Evolutionary conservation across 2,888 invertebrate genomes (phyloP), one percentile per base, ranked within the genome.

Genomic region (Rhingia rostrata): DNA sequence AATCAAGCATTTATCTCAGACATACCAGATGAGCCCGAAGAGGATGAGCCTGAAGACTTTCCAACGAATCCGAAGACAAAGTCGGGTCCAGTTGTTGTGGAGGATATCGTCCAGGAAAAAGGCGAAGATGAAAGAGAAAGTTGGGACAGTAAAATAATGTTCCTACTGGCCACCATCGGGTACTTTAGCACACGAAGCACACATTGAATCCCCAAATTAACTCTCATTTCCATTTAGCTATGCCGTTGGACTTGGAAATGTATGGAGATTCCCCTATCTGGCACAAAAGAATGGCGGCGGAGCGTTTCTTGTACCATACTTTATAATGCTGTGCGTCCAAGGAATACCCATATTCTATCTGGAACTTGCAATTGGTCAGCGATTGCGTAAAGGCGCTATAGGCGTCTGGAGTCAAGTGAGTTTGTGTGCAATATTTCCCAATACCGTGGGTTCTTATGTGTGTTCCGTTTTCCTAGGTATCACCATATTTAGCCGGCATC

Each of bases 321-420:
- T 98, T 89, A 96, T 98, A 86, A 98, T 98, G 98, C 91, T 98
- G 89, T 95, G 96, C 32, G 95, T 98, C 86, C 98, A 98, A 90
- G 99, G 98, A 0, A 96, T 99, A 88, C 99, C 98, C 0, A 97
- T 99, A 89, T 98, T 99, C 92, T 98, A 98, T 91, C 93, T 99
- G 91, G 99, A 99, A 92, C 92, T 99, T 89, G 98, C 98, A 1
- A 97, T 99, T 82, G 99, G 98, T 0, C 98, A 99, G 92, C 93
- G 97, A 81, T 92, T 99, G 90, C 93, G 98, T 87, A 97, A 98
- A 92, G 97, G 98, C 10, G 97, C 98, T 14, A 97, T 98, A 69
- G 98, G 98, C 0, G 98, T 98, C 1, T 98, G 98, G 98, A 97
- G 96, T 91, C 97, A 97, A 92, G 91, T 91, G 56, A 72, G 60